phyloP scores from a whole-genome alignment of 2,888 invertebrate species.

The Pyrrhosoma nymphula region DNA sequence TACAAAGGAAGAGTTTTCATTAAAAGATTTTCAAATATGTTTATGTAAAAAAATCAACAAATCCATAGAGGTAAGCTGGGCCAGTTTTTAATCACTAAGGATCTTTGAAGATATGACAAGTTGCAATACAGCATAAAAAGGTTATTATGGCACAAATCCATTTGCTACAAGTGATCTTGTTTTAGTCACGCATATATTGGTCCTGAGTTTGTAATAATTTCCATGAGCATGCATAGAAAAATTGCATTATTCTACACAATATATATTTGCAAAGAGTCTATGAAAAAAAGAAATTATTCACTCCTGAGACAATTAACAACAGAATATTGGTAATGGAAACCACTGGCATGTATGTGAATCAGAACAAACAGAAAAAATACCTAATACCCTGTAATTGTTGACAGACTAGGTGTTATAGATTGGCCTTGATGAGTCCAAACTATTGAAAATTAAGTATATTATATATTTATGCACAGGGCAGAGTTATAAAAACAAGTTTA shows the following conservation, averaged over 20 bases:
- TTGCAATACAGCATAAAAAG: conserved; percentile 55
- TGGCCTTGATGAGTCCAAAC: background rate
- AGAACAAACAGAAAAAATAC: background rate
- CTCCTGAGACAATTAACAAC: background rate
- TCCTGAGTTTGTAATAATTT: conserved; percentile 41
- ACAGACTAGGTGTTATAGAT: background rate
- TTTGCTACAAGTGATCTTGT: background rate
- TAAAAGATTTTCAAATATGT: background rate
- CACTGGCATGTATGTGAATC: background rate
- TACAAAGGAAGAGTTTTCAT: background rate
- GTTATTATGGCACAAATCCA: conserved; percentile 31
- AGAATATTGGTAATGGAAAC: background rate
- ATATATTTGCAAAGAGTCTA: background rate
- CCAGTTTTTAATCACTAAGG: background rate
- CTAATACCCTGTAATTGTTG: conserved; percentile 21
- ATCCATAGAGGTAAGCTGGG: background rate
- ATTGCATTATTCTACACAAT: background rate
- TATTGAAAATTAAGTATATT: background rate
- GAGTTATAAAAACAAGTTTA: conserved; percentile 1
- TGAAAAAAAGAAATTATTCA: background rate
- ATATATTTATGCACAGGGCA: background rate
- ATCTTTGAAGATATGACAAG: background rate
- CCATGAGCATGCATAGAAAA: conserved; percentile 30
- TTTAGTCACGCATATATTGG: conserved; percentile 8
- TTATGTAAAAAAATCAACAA: background rate